A percentile compares a stretch with the other conserved stretches of the same genome.
Evolutionary conservation across 2,113 vertebrate genomes (phyloP).

Genomic region (Phyllostomus hastatus): DNA sequence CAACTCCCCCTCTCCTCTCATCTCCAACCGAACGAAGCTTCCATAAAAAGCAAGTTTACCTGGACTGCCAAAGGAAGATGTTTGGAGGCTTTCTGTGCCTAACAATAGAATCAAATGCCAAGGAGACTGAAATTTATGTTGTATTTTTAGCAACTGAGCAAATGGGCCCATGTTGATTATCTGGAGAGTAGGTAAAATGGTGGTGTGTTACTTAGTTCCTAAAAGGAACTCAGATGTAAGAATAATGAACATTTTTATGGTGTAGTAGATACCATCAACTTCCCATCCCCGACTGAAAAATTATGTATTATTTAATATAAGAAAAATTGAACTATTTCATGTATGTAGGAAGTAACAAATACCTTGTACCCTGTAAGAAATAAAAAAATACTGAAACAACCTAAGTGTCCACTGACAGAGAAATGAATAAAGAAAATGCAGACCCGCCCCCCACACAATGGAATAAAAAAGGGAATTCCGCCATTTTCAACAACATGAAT

Average conservation of each 20-base stretch:
- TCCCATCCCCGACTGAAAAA: neutral
- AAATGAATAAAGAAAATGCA: neutral
- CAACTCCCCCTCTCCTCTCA: slow-evolving; percentile 45
- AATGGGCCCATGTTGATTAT: neutral
- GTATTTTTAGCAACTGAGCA: neutral
- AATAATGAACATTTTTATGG: slow-evolving; percentile 11
- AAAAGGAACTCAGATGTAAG: slow-evolving; percentile 12
- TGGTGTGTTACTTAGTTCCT: neutral
- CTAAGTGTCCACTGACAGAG: neutral
- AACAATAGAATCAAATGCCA: neutral
- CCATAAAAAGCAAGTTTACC: slow-evolving; percentile 20
- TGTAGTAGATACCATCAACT: neutral
- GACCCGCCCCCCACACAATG: neutral
- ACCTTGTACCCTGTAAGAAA: neutral
- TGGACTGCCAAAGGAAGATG: slow-evolving; percentile 25
- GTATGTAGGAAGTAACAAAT: neutral
- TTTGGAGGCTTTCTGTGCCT: neutral
- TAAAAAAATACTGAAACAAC: neutral
- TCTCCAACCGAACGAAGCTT: slow-evolving; percentile 51
- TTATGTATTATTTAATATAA: neutral
- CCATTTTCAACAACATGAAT: neutral
- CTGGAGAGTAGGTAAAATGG: neutral
- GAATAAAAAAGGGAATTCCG: neutral
- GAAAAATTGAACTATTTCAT: neutral
- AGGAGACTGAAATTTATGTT: neutral